Percentiles rank a stretch among this genome's conserved stretches.
These are phyloP conservation scores for Cuniculus paca DNA, from an alignment of 2,797 vertebrate genomes.

Conservation along the genomic window DNA sequence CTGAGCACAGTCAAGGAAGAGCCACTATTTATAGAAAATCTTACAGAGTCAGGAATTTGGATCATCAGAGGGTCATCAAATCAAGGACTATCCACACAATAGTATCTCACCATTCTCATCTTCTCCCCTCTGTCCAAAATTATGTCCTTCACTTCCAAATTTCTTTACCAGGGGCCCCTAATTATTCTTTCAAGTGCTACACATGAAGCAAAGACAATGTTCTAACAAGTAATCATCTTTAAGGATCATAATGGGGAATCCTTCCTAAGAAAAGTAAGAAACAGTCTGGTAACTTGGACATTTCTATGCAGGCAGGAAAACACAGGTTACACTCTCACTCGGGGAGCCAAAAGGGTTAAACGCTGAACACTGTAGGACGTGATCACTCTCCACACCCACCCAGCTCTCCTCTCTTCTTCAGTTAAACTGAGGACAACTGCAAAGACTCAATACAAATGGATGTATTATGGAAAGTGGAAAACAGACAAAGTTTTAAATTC, in stretches of 20 bases:
- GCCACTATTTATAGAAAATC: neutral
- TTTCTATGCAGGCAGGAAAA: neutral
- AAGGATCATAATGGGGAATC: neutral
- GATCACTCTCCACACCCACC: neutral
- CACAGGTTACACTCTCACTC: neutral
- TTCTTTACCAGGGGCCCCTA: neutral
- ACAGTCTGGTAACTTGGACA: neutral
- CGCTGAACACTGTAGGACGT: no score
- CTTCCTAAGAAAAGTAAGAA: neutral
- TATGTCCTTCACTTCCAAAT: neutral
- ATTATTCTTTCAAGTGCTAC: neutral
- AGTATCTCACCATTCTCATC: neutral
- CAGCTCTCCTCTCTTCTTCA: neutral
- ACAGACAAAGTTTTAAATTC: neutral
- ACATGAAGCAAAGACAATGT: neutral
- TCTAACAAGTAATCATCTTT: neutral
- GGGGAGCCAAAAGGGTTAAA: neutral
- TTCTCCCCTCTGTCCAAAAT: neutral
- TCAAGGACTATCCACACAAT: neutral
- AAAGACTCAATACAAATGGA: accelerated
- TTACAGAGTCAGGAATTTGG: neutral
- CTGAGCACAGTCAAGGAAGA: neutral
- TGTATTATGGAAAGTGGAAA: neutral
- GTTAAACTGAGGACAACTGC: neutral
- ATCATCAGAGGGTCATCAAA: neutral